Percentiles rank a stretch among this genome's conserved stretches.
Evolutionary conservation across 2,888 invertebrate genomes (phyloP).

Genomic region (Drosophila ezoana): DNA sequence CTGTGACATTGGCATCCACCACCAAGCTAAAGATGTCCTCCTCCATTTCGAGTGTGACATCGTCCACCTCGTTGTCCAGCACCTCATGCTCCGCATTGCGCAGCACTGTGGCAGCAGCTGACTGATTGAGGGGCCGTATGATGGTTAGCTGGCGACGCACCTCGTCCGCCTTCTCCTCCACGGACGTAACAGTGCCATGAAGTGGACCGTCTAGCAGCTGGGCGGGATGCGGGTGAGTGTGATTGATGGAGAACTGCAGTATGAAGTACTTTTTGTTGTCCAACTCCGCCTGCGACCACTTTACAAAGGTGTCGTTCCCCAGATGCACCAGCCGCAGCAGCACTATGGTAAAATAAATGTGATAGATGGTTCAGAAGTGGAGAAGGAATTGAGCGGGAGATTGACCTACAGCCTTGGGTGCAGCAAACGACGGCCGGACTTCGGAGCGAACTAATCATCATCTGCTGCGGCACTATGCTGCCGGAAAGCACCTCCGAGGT

Average conservation of each 20-base stretch:
- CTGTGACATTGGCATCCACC: conserved; percentile 83
- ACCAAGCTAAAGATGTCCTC: conserved; percentile 82
- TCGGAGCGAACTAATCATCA: conserved; percentile 81
- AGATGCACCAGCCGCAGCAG: conserved; percentile 77
- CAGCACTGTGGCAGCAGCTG: conserved; percentile 68
- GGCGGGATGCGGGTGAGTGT: conserved; percentile 80
- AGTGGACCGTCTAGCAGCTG: conserved; percentile 64
- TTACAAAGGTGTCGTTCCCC: conserved; percentile 80
- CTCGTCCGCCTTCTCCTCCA: conserved; percentile 73
- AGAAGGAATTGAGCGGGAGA: not conserved
- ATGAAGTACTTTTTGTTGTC: conserved; percentile 82
- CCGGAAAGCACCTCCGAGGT: conserved; percentile 76
- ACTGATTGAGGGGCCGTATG: conserved; percentile 69
- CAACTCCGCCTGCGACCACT: conserved; percentile 81
- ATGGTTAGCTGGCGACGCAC: conserved; percentile 72
- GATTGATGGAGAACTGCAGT: conserved; percentile 81
- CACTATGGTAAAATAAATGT: conserved; percentile 49
- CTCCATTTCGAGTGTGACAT: conserved; percentile 70
- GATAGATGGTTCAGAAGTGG: conserved; percentile 15
- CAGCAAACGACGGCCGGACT: conserved; percentile 83
- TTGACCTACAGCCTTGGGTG: conserved; percentile 84
- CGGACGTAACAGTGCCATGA: conserved; percentile 73
- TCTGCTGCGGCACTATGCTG: conserved; percentile 74
- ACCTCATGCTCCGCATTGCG: conserved; percentile 78
- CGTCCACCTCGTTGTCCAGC: conserved; percentile 74